Evolutionary conservation across 1,140 invertebrate genomes (phyloP), one percentile per base, ranked within the genome.

Genomic region (Chymomyza costata): DNA sequence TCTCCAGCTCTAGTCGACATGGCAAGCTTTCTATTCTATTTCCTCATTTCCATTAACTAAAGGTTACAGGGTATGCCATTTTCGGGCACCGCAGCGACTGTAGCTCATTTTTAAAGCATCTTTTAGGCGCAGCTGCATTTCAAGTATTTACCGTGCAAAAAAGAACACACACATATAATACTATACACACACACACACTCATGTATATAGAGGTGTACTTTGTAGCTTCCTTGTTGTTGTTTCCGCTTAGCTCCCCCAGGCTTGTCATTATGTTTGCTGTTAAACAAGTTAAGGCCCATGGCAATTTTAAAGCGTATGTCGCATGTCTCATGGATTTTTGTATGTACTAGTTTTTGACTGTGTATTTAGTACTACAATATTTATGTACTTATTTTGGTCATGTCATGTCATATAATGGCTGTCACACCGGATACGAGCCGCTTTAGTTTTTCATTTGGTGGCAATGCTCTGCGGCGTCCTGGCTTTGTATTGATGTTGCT

Each of bases 231-330:
- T 25, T 25, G 66, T 17, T 44, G 15, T 19, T 54, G 18, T 18
- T 53, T 49, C n/a, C 47, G 48, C 28, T 40, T n/a, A n/a, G 25
- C 40, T 19, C 13, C 16, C 70, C 71, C 61, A 71, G 71, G n/a
- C n/a, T 78, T 78, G 71, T 71, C 66, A 76, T 56, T 62, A 71
- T 66, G n/a, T n/a, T 78, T 78, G 71, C 71, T 62, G 78, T 56
- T 63, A 63, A 71, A 76, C 70, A 76, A 63, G 71, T 56, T 59
- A 61, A 66, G 71, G 55, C 62, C 71, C 62, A 47, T 50, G 58
- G 71, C 71, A 63, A 51, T 66, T 76, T 78, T 78, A 76, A 78
- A 78, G 71, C 71, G 47, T 44, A 52, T 52, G 55, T 62, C 21
- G 3, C 50, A 51, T 64, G 69, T 34, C 30, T 44, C 14, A 37